Evolutionary conservation across 2,888 invertebrate genomes (phyloP), one percentile per base, ranked within the genome.

Genomic region (Argyresthia goedartella): DNA sequence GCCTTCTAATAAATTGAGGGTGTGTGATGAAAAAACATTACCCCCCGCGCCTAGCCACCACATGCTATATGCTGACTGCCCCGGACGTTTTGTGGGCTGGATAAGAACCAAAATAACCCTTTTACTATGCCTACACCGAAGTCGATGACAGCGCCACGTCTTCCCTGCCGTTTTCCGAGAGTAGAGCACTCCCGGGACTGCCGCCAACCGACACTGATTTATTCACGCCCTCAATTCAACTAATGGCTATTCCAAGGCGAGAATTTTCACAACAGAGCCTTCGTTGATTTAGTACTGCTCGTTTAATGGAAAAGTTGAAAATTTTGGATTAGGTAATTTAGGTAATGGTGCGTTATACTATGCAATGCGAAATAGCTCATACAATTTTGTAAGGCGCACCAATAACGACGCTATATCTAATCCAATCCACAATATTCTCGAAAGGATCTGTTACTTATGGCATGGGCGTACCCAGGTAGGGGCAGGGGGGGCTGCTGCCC

Each of bases 191-290:
- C 44, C 15, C 44, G 14, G 4, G 16, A 54, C 46, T 25, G 53
- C 39, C 44, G 49, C 51, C 39, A 44, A 51, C 53, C 52, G 58
- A 57, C 59, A 53, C 57, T 60, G 63, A 67, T 66, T 64, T 64
- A 65, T 63, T 62, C 54, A 56, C 56, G 53, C 57, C 59, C 59
- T 53, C 56, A 55, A 59, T 65, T 62, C 60, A 53, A 55, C 52
- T 64, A 61, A 60, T 57, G 56, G 57, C 62, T 57, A 59, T 16
- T n/a, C 51, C 56, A 54, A 60, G 55, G 52, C 53, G 57, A 51
- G 52, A 61, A 58, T 55, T 57, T 57, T 57, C 45, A 11, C 51
- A 35, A 48, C 48, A 36, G 48, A 36, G 36, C 48, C 35, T 48
- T 15, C 34, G 16, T 50, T 42, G 25, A 42, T 50, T 42, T 50